Base-by-base conservation (phyloP, 2,113 vertebrate genomes). In the Myotis lucifugus region DNA sequence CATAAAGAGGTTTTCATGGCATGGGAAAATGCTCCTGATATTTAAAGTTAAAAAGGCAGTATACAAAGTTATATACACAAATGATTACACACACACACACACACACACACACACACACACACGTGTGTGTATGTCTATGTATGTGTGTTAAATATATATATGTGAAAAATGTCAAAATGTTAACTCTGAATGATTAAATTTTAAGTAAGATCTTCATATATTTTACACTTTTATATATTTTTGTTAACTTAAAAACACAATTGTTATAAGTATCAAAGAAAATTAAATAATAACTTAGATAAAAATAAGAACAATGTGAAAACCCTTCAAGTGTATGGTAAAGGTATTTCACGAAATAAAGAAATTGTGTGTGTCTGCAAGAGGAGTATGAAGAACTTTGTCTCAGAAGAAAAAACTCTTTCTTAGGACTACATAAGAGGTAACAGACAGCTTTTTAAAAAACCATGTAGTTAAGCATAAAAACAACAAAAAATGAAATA, bases 1-100 rank as follows among this genome's bases (percentile, higher is more conserved):
- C 92, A 64, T 78, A 88, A 93, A 89, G 79, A 95, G 18, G 25
- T 95, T 95, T 93, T 70, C 92, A 77, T 85, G 19, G n/a, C 72
- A 92, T 46, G 11, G 79, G 72, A 95, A 90, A 94, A 95, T 52
- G 18, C 23, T 89, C 9, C 42, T 92, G 37, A 78, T 50, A 92
- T 59, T 90, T 96, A 87, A 89, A 85, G 25, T 94, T 76, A 76
- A 91, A 95, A 95, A 79, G 82, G 15, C 4, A 76, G 70, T 46
- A 8, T 91, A 76, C 23, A 90, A 88, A 79, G 64, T 81, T 93
- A 64, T 73, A 91, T 8, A 94, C 48, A 76, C 6, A 77, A 70
- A 84, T 66, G 18, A 84, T 48, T 85, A 76, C 4, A 76, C 5
- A 74, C 2, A 61, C 23, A 59, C 56, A 69, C 40, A 52, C 3